Evolutionary conservation across 2,888 invertebrate genomes (phyloP), one percentile per base, ranked within the genome.

Genomic region (Parnassius apollo): DNA sequence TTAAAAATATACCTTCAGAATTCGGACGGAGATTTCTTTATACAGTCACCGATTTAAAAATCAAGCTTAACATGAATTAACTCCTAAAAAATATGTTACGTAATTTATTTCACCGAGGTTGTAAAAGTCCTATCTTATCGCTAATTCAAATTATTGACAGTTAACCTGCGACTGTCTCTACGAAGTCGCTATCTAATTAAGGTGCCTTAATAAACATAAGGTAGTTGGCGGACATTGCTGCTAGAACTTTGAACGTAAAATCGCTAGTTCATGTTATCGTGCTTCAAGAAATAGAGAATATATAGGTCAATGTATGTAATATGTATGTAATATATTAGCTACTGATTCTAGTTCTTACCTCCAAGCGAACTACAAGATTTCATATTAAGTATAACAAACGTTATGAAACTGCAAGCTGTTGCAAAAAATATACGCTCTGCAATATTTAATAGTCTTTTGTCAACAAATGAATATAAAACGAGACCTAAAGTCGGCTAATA

Each of bases 261-360:
- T 81, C 80, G 79, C 79, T 75, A 76, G 75, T 80, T 82, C 80
- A 81, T 81, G 82, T 77, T 82, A 81, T 82, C 80, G 71, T 74
- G 75, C 74, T 77, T 78, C 77, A 77, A 80, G 69, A 77, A 80
- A 83, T 82, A 81, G 82, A 71, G 81, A 83, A 86, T 82, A 84
- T 85, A 80, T 85, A 83, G 83, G 82, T 74, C 75, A 78, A 81
- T 85, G 85, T 81, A 81, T 72, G 73, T 74, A 35, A 18, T 18
- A 18, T 18, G 18, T 18, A 18, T 18, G 18, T 18, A 18, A 18
- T 1, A 35, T 1, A 35, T 35, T 35, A 3, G 35, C 35, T 35
- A 35, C 35, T 35, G 35, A 35, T 35, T 35, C 35, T 35, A 35
- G 35, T 4, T 35, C 35, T 35, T 35, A 35, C 35, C 35, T 35